Evolutionary conservation across 2,797 vertebrate species (phyloP).

Genomic region (Esox lucius): DNA sequence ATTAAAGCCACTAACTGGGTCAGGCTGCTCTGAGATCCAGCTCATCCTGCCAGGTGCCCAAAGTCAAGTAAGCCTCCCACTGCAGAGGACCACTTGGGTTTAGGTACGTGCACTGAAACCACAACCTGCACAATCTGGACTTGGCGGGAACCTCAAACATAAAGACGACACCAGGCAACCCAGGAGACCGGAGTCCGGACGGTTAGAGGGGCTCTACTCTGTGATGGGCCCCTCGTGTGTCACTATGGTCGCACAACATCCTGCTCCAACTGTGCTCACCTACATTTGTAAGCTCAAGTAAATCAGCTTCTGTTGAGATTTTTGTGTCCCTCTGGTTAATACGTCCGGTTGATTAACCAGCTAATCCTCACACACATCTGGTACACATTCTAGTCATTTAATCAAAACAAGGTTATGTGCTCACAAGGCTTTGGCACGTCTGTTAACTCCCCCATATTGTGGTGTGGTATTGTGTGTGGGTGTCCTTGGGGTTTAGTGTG

Average conservation of each 20-base stretch:
- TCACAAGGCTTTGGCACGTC: neutral
- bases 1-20: constrained; percentile 75
- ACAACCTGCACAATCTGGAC: neutral
- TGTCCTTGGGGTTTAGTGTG: neutral
- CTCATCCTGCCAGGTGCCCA: constrained; percentile 37
- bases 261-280: neutral
- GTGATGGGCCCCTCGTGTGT: neutral
- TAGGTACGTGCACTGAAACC: neutral
- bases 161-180: neutral
- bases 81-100: neutral
- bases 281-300: neutral
- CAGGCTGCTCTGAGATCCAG: constrained; percentile 51
- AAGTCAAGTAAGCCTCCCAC: constrained; percentile 45
- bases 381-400: neutral
- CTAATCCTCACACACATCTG: neutral
- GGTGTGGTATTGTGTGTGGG: neutral
- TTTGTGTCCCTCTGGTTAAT: neutral
- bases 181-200: neutral
- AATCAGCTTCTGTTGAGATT: neutral
- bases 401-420: neutral
- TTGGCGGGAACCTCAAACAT: neutral
- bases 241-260: neutral
- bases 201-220: neutral
- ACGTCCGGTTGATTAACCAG: neutral
- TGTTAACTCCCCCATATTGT: neutral